phyloP scores from a whole-genome alignment of 2,113 vertebrate genomes.

The Leucosticte australis region DNA sequence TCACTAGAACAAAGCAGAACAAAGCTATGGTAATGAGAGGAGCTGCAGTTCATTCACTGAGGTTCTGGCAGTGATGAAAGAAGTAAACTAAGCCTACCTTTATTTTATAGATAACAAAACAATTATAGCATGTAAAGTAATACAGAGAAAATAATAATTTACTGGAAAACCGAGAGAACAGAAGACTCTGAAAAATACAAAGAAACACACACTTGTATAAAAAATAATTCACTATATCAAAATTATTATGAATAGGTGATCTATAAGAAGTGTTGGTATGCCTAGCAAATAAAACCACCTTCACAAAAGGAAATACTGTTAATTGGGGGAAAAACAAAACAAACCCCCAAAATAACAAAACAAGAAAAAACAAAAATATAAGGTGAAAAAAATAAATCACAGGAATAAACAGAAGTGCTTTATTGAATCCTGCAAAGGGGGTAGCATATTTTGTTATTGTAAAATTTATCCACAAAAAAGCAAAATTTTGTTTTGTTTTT shows the following conservation, averaged over 20 bases:
- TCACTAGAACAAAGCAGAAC: constrained; percentile 65
- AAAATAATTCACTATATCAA: constrained; percentile 66
- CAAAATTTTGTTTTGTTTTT: neutral
- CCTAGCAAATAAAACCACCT: neutral
- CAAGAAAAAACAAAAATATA: neutral
- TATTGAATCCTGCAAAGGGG: neutral
- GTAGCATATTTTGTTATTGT: neutral
- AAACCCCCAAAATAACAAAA: neutral
- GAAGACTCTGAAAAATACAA: constrained; percentile 46
- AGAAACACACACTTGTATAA: constrained; percentile 50
- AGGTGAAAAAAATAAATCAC: neutral
- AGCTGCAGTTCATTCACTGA: constrained; percentile 42
- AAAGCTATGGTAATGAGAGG: constrained; percentile 71
- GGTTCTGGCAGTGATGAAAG: constrained; percentile 56
- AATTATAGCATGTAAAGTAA: constrained; percentile 71
- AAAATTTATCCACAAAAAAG: neutral
- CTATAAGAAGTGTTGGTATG: constrained; percentile 14
- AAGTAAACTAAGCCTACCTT: constrained; percentile 65
- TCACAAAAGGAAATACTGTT: neutral
- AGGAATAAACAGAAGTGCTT: neutral
- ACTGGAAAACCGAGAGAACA: constrained; percentile 51
- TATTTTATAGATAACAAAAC: constrained; percentile 69
- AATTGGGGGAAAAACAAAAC: neutral
- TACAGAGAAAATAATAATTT: constrained; percentile 72
- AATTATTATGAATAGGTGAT: constrained; percentile 51